Base-by-base conservation (phyloP, 1,140 invertebrate species). In the Galendromus occidentalis region DNA sequence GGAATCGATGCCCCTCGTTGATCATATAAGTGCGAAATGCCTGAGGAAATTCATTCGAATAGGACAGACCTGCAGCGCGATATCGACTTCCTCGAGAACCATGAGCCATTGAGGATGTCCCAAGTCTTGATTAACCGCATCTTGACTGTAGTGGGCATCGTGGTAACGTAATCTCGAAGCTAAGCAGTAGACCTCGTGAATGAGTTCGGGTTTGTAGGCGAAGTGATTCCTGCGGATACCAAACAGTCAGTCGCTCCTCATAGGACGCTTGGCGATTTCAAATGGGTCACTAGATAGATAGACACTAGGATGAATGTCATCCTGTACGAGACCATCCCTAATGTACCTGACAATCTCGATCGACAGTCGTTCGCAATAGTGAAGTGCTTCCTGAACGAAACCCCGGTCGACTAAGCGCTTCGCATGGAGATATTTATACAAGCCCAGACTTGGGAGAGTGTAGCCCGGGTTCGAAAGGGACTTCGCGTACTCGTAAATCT, bases 401-500 rank as follows among this genome's bases (percentile, higher is more conserved):
- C 90, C 89, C 73, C 80, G 82, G 72, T 93, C 89, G 29, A 83
- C 79, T 68, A 94, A 80, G 66, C 86, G 81, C 20, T 81, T 78
- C 14, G 87, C 86, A 74, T 82, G 81, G 12, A 80, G 65, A 66
- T 76, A 77, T 71, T 81, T 81, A 70, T 76, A 79, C 7, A 67
- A 65, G 68, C 70, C 29, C 33, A 68, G 64, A 64, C 42, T 65
- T 47, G 81, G 76, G 39, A 91, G 78, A 66, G 80, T 79, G 71
- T 85, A 88, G 42, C 81, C 77, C n/a, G 83, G 80, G 71, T 87
- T 84, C 68, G 83, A 74, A 33, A 95, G 79, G 68, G 84, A 84
- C 51, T 85, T 82, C 0, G 89, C 91, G 75, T 91, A 96, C 75
- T 95, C 91, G 74, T 91, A 95, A 64, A 94, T 86, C 76, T 95